phyloP scores from a whole-genome alignment of 1,140 invertebrate species.

The Plutomurus gul region DNA sequence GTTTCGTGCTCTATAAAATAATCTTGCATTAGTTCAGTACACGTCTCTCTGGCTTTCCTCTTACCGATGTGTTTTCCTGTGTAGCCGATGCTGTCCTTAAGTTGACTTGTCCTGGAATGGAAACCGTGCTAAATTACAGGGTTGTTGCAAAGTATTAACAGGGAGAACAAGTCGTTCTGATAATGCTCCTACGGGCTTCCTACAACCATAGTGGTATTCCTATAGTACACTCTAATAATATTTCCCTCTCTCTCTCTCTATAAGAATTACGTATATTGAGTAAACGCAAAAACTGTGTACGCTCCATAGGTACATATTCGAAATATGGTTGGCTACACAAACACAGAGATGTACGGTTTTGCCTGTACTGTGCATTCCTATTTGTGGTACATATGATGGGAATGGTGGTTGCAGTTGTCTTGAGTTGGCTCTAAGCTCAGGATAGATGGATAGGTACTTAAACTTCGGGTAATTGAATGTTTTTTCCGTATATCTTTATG shows the following conservation, averaged over 20 bases:
- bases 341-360: too few relatives aligned
- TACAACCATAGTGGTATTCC: neutral
- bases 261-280: too few relatives aligned
- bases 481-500: slow-evolving; percentile 28
- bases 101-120: slow-evolving; percentile 22
- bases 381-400: neutral
- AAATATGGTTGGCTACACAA: too few relatives aligned
- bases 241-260: neutral
- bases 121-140: slow-evolving; percentile 32
- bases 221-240: neutral
- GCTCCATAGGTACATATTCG: too few relatives aligned
- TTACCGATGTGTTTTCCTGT: slow-evolving; percentile 1
- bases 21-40: slow-evolving; percentile 30
- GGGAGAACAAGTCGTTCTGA: neutral
- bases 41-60: slow-evolving; percentile 18
- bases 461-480: slow-evolving; percentile 24
- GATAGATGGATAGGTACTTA: slow-evolving; percentile 27
- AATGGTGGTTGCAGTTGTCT: neutral
- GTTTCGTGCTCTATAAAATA: slow-evolving; percentile 36
- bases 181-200: neutral
- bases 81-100: slow-evolving; percentile 8
- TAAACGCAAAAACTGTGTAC: too few relatives aligned
- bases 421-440: neutral
- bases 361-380: neutral
- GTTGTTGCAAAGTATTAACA: slow-evolving; percentile 26